Evolutionary conservation across 2,797 vertebrate species (phyloP), one percentile per base, ranked within the genome.

Genomic region (Arnoldichthys spilopterus): DNA sequence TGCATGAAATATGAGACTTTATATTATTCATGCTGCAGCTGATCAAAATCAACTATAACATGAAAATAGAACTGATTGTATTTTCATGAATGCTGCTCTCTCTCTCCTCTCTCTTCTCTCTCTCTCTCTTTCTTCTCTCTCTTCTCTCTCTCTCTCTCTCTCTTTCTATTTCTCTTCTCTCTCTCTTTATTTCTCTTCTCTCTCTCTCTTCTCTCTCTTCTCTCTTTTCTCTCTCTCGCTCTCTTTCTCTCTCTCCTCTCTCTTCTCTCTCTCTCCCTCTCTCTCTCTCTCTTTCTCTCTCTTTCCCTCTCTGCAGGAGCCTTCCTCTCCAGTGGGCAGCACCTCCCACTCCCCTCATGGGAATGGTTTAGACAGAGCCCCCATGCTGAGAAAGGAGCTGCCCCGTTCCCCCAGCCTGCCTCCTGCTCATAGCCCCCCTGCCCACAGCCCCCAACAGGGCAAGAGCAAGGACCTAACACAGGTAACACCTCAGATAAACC

Each of bases 291-390:
- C 80, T 76, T 62, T 73, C 82, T 83, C 82, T 88, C 84, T 79
- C 77, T 76, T 26, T 51, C 7, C 68, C 80, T 85, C 26, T 78
- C 34, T 82, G 75, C 85, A 97, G 97, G 97, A 97, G 74, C 94
- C 95, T 0, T 90, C 93, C 69, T 97, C 95, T 1, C 95, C 96
- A 22, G 87, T 89, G 0, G 83, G 92, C 78, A 97, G 94, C 85
- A 94, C 94, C 0, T 40, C 88, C 18, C 85, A 54, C 43, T 89
- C 92, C 0, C 93, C 95, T 2, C 87, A 93, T 3, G 92, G 89
- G 8, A 95, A 93, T 6, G 94, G 94, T 16, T 86, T 95, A 69
- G 93, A 95, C 85, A 89, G 93, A 40, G 87, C 87, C 0, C 90
- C 90, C 0, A 85, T 91, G 0, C 47, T 92, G 22, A 87, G 80